phyloP scores from a whole-genome alignment of 2,113 vertebrate genomes.

The Balaeniceps rex region DNA sequence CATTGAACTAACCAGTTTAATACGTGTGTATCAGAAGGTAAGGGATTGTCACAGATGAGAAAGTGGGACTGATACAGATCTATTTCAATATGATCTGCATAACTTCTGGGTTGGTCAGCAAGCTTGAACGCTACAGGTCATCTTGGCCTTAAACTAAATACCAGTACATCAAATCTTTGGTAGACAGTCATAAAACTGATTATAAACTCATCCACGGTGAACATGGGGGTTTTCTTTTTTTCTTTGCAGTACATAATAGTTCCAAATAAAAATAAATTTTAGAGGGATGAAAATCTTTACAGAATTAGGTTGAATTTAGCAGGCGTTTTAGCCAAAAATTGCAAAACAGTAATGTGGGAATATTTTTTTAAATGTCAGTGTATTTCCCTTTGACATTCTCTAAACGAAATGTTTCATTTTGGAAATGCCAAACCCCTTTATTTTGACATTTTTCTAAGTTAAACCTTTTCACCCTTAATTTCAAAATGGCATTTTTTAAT shows the following conservation, averaged over 20 bases:
- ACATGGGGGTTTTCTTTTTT: rapidly evolving
- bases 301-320: neutral
- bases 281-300: neutral
- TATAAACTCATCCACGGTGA: neutral
- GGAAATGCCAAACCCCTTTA: conserved; percentile 16
- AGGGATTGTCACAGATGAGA: neutral
- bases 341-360: neutral
- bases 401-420: neutral
- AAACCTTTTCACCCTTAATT: neutral
- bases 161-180: neutral
- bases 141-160: neutral
- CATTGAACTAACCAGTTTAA: neutral
- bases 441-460: conserved; percentile 6
- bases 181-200: neutral
- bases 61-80: neutral
- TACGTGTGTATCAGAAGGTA: neutral
- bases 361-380: conserved; percentile 15
- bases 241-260: neutral
- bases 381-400: neutral
- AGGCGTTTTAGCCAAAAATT: neutral
- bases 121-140: neutral
- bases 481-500: neutral
- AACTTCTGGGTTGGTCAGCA: neutral
- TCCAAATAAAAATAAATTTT: neutral
- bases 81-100: neutral